phyloP scores from a whole-genome alignment of 1,140 invertebrate genomes.

The Drosophila malerkotliana region DNA sequence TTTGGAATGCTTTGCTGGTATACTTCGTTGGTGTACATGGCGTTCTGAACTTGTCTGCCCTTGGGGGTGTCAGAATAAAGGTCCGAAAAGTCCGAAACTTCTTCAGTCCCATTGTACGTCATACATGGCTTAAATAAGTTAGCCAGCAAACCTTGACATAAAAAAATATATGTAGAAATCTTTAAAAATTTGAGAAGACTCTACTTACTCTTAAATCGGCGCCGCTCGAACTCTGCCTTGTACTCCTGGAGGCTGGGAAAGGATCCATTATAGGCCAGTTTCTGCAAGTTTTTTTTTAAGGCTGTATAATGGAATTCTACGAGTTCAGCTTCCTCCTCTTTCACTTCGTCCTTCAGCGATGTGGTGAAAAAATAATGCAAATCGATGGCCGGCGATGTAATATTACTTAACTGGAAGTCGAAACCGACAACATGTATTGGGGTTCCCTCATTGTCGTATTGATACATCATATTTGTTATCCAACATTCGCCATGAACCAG shows the following conservation, averaged over 20 bases:
- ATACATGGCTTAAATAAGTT: constrained; percentile 48
- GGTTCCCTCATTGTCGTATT: constrained; percentile 83
- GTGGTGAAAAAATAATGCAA: constrained; percentile 75
- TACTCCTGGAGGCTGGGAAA: constrained; percentile 62
- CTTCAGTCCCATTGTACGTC: constrained; percentile 46
- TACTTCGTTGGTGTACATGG: constrained; percentile 34
- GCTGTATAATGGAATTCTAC: constrained; percentile 56
- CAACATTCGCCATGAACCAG: constrained; percentile 88
- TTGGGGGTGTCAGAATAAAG: constrained; percentile 40
- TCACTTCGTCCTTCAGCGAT: constrained; percentile 56
- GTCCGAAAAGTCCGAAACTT: constrained; percentile 44
- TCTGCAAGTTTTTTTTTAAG: constrained; percentile 35
- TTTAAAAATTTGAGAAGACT: too few relatives aligned
- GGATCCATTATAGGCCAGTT: constrained; percentile 42
- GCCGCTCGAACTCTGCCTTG: constrained; percentile 51
- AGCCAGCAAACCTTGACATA: constrained; percentile 12
- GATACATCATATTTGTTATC: constrained; percentile 88
- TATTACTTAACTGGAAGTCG: constrained; percentile 70
- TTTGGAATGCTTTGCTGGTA: constrained; percentile 29
- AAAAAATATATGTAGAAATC: too few relatives aligned
- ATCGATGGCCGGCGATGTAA: constrained; percentile 58
- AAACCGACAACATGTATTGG: constrained; percentile 79
- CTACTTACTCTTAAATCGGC: constrained; percentile 62
- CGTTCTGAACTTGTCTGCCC: constrained; percentile 38
- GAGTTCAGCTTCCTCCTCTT: constrained; percentile 41